These are phyloP conservation scores for Bos taurus DNA, from an alignment of 2,113 vertebrate species.

Conservation along the genomic window ARS-UCD2.0 NC_037343.1:31367001-31367500, in stretches of 20 bases:
- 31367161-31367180: background rate
- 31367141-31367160: background rate
- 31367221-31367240: background rate
- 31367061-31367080: background rate
- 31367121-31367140: background rate
- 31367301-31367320: background rate
- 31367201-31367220: background rate
- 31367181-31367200: conserved; percentile 4
- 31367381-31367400: background rate
- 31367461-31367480: accelerated
- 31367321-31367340: background rate
- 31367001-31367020: accelerated
- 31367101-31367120: background rate
- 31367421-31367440: background rate
- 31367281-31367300: background rate
- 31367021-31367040: background rate
- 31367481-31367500: background rate
- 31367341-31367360: background rate
- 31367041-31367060: background rate
- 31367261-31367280: background rate
- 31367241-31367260: background rate
- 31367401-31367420: background rate
- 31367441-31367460: background rate
- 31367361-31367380: background rate
- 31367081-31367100: background rate